Conservation (phyloP, 2,888 invertebrate species). For the Stomorhina lunata region DNA sequence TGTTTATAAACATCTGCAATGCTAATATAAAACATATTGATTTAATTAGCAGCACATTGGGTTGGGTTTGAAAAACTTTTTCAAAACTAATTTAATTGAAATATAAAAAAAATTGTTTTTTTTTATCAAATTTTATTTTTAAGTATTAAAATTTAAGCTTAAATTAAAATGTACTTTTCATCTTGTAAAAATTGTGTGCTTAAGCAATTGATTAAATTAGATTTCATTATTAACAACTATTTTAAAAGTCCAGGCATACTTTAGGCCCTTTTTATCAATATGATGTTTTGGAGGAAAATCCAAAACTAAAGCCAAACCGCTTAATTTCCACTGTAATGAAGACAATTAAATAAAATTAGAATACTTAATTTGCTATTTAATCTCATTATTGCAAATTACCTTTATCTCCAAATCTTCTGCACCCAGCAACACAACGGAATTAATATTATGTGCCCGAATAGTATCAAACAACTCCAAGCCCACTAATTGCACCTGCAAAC, state of each 20-base stretch:
- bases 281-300: conserved; percentile 77
- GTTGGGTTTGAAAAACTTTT: too few relatives aligned
- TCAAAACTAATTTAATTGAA: too few relatives aligned
- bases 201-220: neutral
- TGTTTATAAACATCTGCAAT: too few relatives aligned
- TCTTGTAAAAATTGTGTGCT: too few relatives aligned
- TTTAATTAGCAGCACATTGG: too few relatives aligned
- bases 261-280: conserved; percentile 75
- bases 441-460: conserved; percentile 41
- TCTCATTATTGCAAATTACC: conserved; percentile 62
- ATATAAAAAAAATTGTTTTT: too few relatives aligned
- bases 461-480: conserved; percentile 68
- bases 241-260: conserved; percentile 78
- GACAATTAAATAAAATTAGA: conserved; percentile 65
- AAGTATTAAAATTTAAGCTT: too few relatives aligned
- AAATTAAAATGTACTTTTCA: too few relatives aligned
- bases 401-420: conserved; percentile 73
- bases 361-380: neutral
- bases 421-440: conserved; percentile 81
- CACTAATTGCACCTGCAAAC: conserved; percentile 67
- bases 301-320: conserved; percentile 71
- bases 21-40: too few relatives aligned
- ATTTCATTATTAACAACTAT: conserved; percentile 70
- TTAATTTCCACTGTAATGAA: conserved; percentile 73
- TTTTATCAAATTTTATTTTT: too few relatives aligned